These are phyloP conservation scores for Neodiprion virginianus DNA, from an alignment of 1,140 invertebrate species.

Conservation along the genomic window DNA sequence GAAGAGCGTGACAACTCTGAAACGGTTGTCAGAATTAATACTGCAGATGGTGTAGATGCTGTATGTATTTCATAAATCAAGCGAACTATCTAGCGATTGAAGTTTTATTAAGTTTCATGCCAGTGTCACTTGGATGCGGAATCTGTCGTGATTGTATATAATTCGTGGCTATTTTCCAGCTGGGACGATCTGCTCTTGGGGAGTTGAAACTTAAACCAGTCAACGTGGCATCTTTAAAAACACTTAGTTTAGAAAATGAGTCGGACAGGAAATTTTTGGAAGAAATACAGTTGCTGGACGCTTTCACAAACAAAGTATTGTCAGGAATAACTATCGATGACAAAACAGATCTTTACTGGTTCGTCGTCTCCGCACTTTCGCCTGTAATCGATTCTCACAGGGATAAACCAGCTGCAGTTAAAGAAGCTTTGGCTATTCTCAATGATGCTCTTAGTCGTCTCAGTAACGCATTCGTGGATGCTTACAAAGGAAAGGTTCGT, in stretches of 20 bases:
- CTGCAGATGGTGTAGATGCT: slow-evolving; percentile 70
- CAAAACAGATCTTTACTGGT: slow-evolving; percentile 72
- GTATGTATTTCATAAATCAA: slow-evolving; percentile 53
- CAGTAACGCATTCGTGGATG: slow-evolving; percentile 67
- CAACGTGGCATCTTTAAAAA: slow-evolving; percentile 43
- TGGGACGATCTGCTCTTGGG: slow-evolving; percentile 57
- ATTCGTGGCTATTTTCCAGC: slow-evolving; percentile 30
- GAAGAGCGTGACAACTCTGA: slow-evolving; percentile 65
- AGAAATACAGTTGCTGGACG: slow-evolving; percentile 69
- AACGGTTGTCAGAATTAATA: slow-evolving; percentile 68
- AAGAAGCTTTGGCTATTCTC: slow-evolving; percentile 73
- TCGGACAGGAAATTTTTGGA: slow-evolving; percentile 72
- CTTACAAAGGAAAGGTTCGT: slow-evolving; percentile 70
- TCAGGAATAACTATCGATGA: slow-evolving; percentile 63
- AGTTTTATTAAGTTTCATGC: slow-evolving; percentile 24
- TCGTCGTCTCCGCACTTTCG: slow-evolving; percentile 68
- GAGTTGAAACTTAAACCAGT: slow-evolving; percentile 62
- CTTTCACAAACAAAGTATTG: slow-evolving; percentile 66
- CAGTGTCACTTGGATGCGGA: slow-evolving; percentile 13
- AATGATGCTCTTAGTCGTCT: slow-evolving; percentile 66
- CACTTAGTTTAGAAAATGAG: slow-evolving; percentile 53
- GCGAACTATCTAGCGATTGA: not conserved
- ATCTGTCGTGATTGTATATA: slow-evolving; percentile 17
- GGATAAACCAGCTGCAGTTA: slow-evolving; percentile 68
- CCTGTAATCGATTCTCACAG: slow-evolving; percentile 72